Conservation (phyloP, 1,140 invertebrate species). For the Leptinotarsa defecta region DNA sequence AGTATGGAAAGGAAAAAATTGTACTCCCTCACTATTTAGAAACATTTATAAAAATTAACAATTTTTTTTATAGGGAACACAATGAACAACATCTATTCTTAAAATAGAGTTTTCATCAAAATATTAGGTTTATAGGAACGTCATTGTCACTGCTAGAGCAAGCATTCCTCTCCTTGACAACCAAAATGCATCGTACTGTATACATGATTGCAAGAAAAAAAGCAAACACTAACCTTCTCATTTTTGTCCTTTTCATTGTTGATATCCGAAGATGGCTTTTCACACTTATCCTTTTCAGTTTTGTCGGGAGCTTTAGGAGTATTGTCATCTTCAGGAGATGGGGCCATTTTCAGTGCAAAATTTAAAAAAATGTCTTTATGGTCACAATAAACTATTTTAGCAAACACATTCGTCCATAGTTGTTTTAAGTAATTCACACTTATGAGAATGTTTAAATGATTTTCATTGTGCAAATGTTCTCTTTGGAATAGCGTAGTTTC, state of each 20-base stretch:
- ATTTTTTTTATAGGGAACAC: no score
- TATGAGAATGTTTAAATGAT: conserved; percentile 1
- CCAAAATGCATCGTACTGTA: no score
- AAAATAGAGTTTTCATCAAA: no score
- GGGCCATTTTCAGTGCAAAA: conserved; percentile 62
- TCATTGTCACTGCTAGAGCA: no score
- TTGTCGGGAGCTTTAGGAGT: conserved; percentile 71
- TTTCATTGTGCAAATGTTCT: conserved; percentile 3
- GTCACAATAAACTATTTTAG: conserved; percentile 15
- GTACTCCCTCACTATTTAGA: no score
- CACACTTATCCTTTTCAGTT: conserved; percentile 56
- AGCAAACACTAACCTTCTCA: conserved; percentile 38
- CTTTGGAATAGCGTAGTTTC: conserved; percentile 11
- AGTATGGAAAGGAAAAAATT: no score
- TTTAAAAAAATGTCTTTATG: conserved; percentile 34
- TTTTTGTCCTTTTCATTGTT: conserved; percentile 41
- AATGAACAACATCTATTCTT: no score
- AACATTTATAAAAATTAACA: no score
- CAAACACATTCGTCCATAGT: conserved; percentile 18
- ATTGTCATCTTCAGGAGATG: conserved; percentile 71
- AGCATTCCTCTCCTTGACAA: no score
- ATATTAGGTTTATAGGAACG: no score
- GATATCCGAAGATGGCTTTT: conserved; percentile 33
- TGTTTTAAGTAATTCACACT: conserved; percentile 18
- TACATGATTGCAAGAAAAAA: no score